Conservation (phyloP, 2,888 invertebrate genomes). For the Branchipolynoe longqiensis region DNA sequence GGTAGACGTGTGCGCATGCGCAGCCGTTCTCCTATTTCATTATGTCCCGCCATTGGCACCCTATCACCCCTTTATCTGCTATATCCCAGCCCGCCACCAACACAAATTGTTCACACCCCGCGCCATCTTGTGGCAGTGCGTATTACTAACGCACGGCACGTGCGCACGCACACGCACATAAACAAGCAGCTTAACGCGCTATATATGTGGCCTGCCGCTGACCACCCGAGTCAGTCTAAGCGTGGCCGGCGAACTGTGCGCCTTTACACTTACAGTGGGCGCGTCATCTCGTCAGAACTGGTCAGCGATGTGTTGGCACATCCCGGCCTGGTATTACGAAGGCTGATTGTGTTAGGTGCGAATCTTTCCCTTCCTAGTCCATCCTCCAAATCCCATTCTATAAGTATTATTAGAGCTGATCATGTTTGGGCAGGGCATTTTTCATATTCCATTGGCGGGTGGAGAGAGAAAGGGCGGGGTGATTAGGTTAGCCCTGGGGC, state of each 20-base stretch:
- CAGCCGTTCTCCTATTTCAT: slow-evolving; percentile 29
- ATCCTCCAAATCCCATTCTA: slow-evolving; percentile 56
- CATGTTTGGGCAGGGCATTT: slow-evolving; percentile 47
- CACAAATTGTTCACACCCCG: slow-evolving; percentile 52
- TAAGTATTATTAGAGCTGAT: slow-evolving; percentile 57
- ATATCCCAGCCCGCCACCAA: not conserved
- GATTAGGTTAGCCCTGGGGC: slow-evolving; percentile 52
- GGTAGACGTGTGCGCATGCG: too few species aligned
- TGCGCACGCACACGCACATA: too few species aligned
- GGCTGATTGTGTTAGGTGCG: slow-evolving; percentile 42
- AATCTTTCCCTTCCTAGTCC: slow-evolving; percentile 54
- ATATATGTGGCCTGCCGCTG: too few species aligned
- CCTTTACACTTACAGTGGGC: too few species aligned
- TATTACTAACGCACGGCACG: too few species aligned
- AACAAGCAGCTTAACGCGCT: too few species aligned
- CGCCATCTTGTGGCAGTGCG: too few species aligned
- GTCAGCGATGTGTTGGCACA: too few species aligned
- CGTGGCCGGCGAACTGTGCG: too few species aligned
- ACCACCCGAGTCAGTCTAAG: too few species aligned
- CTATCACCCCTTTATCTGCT: slow-evolving; percentile 44
- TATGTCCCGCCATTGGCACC: slow-evolving; percentile 48
- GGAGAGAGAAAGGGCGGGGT: slow-evolving; percentile 47
- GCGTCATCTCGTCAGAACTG: too few species aligned
- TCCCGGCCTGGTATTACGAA: slow-evolving; percentile 22
- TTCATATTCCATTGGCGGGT: slow-evolving; percentile 46